Conservation (phyloP, 1,140 invertebrate genomes). For the Drosophila azteca region DNA sequence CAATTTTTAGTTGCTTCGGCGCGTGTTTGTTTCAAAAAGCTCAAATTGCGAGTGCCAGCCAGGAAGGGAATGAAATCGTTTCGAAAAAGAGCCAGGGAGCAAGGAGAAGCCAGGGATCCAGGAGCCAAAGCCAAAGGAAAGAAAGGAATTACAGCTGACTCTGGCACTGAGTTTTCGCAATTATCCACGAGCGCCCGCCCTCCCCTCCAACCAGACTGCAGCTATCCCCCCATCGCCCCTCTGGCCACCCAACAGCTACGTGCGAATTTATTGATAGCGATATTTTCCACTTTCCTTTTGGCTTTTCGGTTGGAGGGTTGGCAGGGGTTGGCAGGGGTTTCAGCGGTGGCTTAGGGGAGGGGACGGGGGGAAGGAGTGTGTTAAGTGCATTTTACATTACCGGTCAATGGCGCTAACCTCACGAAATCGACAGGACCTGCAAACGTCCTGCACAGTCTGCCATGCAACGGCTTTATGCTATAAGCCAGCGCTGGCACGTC, state of each 20-base stretch:
- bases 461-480: neutral
- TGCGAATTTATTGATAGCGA: constrained; percentile 82
- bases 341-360: neutral
- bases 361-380: constrained; percentile 45
- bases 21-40: constrained; percentile 79
- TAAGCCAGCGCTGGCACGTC: too few relatives aligned
- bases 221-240: too few relatives aligned
- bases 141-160: constrained; percentile 45
- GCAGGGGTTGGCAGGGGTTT: constrained; percentile 2
- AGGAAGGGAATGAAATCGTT: constrained; percentile 27
- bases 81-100: constrained; percentile 1
- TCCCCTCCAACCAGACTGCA: constrained; percentile 21
- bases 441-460: constrained; percentile 4
- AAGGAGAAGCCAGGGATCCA: too few relatives aligned
- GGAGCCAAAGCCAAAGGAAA: constrained; percentile 7
- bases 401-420: constrained; percentile 79
- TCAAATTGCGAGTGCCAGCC: constrained; percentile 72
- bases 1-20: constrained; percentile 58
- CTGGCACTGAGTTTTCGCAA: constrained; percentile 66
- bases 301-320: neutral
- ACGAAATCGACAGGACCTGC: constrained; percentile 50
- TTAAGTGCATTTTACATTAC: constrained; percentile 82
- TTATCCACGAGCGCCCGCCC: constrained; percentile 65
- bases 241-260: constrained; percentile 47
- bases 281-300: constrained; percentile 50